phyloP scores from a whole-genome alignment of 2,888 invertebrate genomes.

The Microctonus aethiopoides region DNA sequence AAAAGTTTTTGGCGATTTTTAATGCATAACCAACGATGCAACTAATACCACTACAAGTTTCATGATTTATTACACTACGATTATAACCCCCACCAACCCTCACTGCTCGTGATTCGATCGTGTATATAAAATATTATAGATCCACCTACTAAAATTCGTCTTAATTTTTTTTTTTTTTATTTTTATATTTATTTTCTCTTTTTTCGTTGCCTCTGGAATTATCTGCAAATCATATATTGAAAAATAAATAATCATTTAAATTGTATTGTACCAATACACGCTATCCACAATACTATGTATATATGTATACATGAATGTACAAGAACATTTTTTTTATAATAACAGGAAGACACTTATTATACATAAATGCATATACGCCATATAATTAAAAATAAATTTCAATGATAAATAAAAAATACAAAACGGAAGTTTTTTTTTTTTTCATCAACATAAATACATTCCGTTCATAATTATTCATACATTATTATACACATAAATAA shows the following conservation, averaged over 20 bases:
- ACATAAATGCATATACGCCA: background rate
- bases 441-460: background rate
- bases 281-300: background rate
- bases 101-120: constrained; percentile 1
- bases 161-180: background rate
- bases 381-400: background rate
- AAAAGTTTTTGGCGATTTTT: constrained; percentile 11
- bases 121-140: no score
- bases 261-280: background rate
- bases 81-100: background rate
- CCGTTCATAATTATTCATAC: background rate
- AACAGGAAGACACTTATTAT: background rate
- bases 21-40: constrained; percentile 9
- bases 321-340: background rate
- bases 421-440: background rate
- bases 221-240: background rate
- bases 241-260: background rate
- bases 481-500: background rate
- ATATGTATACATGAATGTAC: background rate
- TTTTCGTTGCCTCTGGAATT: background rate
- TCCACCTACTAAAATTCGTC: background rate
- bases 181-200: no score
- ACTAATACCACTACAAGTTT: constrained; percentile 14
- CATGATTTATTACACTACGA: constrained; percentile 34
- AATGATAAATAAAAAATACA: background rate